Evolutionary conservation across 2,888 invertebrate genomes (phyloP), one percentile per base, ranked within the genome.

Genomic region (Clivina fossor): DNA sequence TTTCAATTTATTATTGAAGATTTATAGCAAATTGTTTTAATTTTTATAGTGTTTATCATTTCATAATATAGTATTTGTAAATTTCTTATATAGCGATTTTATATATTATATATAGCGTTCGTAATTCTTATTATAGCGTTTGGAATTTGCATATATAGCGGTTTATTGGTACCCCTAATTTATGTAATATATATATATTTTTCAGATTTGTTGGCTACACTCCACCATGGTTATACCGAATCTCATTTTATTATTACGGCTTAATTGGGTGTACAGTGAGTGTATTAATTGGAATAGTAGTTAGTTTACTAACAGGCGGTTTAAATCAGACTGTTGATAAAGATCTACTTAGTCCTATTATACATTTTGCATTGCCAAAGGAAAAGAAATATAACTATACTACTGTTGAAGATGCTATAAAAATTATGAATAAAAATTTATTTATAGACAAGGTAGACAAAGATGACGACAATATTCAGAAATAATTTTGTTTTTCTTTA

Each of bases 231-330:
- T 70, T 86, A 2, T 87, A 83, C 69, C 74, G 80, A 13, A 75
- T 87, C 54, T 83, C 85, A 1, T 85, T 85, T 69, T 81, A 86
- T 60, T 86, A 85, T 72, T 86, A 85, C 64, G 80, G 83, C 0
- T 73, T 82, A 11, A 77, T 84, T 1, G 86, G 86, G 0, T 79
- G 80, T 1, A 62, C 80, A 1, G 74, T 81, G 0, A 80, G 81
- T 0, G 73, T 85, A 1, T 68, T 82, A 3, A 77, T 84, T 7
- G 84, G 83, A 0, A 71, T 83, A 3, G 71, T 81, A 7, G 80
- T 84, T 69, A 86, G 85, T 65, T 80, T 81, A 61, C 63, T 83
- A 37, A 81, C 80, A 0, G 80, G 80, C 0, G 74, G 76, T 43
- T 75, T 79, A 5, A 76, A 79, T 62, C 50, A 58, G 18, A 51